phyloP scores from a whole-genome alignment of 2,113 vertebrate genomes.

The Dipodomys merriami region DNA sequence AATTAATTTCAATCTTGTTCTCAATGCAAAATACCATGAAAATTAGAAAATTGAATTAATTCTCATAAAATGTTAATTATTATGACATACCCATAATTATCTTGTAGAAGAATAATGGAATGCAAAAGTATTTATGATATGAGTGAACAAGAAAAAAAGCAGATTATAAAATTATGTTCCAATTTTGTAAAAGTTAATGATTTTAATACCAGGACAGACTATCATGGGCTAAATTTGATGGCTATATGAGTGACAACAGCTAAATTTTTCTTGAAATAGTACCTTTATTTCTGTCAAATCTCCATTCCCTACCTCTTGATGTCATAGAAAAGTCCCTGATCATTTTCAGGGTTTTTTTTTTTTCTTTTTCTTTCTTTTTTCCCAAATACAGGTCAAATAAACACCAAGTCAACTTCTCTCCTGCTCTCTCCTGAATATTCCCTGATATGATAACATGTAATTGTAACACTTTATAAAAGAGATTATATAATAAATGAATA shows the following conservation, averaged over 20 bases:
- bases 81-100: not conserved
- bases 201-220: not conserved
- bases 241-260: not conserved
- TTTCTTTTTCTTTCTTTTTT: not conserved
- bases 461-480: not conserved
- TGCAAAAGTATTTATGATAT: not conserved
- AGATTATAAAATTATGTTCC: not conserved
- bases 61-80: not conserved
- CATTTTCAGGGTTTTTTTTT: not conserved
- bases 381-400: not conserved
- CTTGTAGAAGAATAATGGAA: conserved; percentile 1
- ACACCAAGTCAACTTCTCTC: not conserved
- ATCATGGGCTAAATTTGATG: not conserved
- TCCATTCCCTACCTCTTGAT: not conserved
- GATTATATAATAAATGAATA: conserved; percentile 9
- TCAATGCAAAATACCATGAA: not conserved
- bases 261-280: not conserved
- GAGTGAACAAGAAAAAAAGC: not conserved
- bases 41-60: not conserved
- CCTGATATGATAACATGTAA: not conserved
- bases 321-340: not conserved
- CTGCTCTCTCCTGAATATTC: not conserved
- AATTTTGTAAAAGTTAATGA: not conserved
- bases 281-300: not conserved
- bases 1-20: not conserved